Base-by-base conservation (phyloP, 2,797 vertebrate species). In the Galagoides demidoff region DNA sequence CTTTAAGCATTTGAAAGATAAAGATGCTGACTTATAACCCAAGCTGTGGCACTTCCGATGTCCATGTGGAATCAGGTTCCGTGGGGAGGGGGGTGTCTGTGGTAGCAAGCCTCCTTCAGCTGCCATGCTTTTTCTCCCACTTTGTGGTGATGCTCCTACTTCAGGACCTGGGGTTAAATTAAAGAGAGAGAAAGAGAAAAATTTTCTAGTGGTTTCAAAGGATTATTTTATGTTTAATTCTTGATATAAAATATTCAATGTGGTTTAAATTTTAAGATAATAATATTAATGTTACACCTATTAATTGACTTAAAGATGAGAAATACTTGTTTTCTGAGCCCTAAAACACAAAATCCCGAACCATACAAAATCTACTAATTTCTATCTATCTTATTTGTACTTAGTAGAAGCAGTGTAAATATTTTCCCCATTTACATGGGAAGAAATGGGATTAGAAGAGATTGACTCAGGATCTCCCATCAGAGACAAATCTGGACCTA, bases 11-110 rank as follows among this genome's bases (percentile, higher is more conserved):
- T 8, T 85, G 63, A 11, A 94, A 85, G 66, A 82, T 57, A 90
- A 97, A 90, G 95, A 85, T 70, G 98, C 99, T 99, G 96, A 99
- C 99, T 99, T 99, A 98, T 99, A 99, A 96, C 99, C 99, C 98
- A 99, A 98, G 97, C 99, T 99, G 97, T 99, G 99, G 98, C 99
- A 99, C 97, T 99, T 99, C 98, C 99, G 99, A 86, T 99, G 99
- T 57, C 99, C 99, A 0, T 99, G 99, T 0, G 99, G 99, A 92
- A 99, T 99, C 95, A 99, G 98, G 98, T 99, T 99, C 96, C 99
- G 98, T 27, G 99, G 99, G 0, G 99, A 99, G 0, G 99, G 99
- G 0, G 99, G 99, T 0, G 99, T 99, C 93, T 99, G 99, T 0
- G 99, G 99, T 16, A 99, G 98, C 93, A 99, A 98, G 66, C 98